phyloP scores from a whole-genome alignment of 2,113 vertebrate species.

The Clarias macrocephalus region DNA sequence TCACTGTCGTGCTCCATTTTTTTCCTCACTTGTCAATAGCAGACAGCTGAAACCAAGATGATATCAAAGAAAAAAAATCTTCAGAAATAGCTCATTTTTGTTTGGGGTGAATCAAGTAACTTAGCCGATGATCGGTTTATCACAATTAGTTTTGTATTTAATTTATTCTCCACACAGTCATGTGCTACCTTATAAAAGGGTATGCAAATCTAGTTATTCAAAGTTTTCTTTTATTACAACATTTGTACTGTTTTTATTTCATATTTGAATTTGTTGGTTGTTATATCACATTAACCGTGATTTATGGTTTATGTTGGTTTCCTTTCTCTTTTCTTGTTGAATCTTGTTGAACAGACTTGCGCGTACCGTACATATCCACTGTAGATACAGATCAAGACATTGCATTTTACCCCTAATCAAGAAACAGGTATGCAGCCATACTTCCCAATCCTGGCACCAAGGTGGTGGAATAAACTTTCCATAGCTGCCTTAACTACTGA shows the following conservation, averaged over 20 bases:
- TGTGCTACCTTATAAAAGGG: not conserved
- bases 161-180: not conserved
- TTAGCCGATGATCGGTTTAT: not conserved
- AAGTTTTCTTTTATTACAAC: not conserved
- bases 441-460: not conserved
- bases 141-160: not conserved
- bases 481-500: not conserved
- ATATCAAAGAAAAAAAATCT: not conserved
- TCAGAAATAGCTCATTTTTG: not conserved
- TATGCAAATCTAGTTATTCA: not conserved
- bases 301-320: not conserved
- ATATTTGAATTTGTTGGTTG: not conserved
- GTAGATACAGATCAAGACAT: not conserved
- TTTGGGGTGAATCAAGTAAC: not conserved
- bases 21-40: not conserved
- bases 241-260: not conserved
- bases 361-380: not conserved
- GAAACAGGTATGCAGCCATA: not conserved
- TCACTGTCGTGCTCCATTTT: not conserved
- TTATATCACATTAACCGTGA: not conserved
- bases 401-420: not conserved
- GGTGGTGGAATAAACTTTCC: not conserved
- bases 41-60: not conserved
- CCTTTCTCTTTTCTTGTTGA: not conserved
- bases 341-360: not conserved